These are phyloP conservation scores for Coenonympha glycerion DNA, from an alignment of 2,888 invertebrate species.

Conservation along the genomic window DNA sequence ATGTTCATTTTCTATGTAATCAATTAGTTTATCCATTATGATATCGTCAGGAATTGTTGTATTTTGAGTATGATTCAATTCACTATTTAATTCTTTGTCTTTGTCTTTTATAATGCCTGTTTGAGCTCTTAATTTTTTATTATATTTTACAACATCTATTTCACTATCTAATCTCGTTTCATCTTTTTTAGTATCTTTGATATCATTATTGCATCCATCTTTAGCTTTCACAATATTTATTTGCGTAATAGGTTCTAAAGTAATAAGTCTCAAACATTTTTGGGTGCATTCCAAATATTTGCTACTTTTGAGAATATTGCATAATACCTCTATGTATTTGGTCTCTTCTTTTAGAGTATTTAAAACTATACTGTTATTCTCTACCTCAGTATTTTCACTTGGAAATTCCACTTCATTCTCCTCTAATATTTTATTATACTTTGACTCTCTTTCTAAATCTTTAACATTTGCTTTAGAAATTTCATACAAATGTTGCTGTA, in stretches of 20 bases:
- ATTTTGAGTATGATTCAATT: too few species aligned
- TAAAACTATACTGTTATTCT: conserved; percentile 16
- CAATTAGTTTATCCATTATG: conserved; percentile 38
- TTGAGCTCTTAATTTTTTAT: too few species aligned
- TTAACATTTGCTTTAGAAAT: conserved; percentile 16
- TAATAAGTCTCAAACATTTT: conserved; percentile 49
- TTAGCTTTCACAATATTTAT: conserved; percentile 36
- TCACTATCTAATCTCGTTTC: too few species aligned
- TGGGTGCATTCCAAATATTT: conserved; percentile 51
- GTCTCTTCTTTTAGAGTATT: conserved; percentile 28
- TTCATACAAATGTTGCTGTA: conserved; percentile 39
- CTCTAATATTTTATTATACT: conserved; percentile 19
- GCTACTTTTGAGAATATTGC: conserved; percentile 35
- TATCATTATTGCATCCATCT: conserved; percentile 24
- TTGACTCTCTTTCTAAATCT: conserved; percentile 15
- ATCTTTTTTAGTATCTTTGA: conserved; percentile 3
- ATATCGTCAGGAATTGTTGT: conserved; percentile 37
- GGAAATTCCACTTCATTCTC: not conserved
- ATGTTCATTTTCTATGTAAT: conserved; percentile 43
- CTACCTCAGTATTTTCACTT: conserved; percentile 17
- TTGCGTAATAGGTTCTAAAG: conserved; percentile 44
- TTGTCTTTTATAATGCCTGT: too few species aligned
- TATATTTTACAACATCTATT: too few species aligned
- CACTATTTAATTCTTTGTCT: too few species aligned
- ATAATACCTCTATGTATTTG: conserved; percentile 37